Conservation (phyloP, 1,140 invertebrate species). For the Aphis craccivora region DNA sequence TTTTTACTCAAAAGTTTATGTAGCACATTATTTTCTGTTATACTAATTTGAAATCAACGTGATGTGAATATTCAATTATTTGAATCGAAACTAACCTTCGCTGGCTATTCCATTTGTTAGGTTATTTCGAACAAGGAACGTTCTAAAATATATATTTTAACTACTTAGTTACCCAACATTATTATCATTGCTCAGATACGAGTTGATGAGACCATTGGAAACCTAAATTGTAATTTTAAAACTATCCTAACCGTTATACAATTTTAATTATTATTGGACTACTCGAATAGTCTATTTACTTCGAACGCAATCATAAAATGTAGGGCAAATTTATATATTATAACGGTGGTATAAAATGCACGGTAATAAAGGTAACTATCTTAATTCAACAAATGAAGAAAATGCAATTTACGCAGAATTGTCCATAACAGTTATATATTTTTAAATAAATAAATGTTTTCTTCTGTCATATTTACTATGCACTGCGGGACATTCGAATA, state of each 20-base stretch:
- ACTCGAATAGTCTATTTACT: not conserved
- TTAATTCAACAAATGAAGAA: conserved; percentile 3
- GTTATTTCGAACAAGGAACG: not conserved
- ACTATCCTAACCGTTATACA: not conserved
- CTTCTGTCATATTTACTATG: not conserved
- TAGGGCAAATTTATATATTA: not conserved
- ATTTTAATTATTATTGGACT: not conserved
- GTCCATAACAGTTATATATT: not conserved
- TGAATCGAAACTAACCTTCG: not conserved
- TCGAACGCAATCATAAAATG: not conserved
- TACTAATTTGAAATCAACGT: conserved; percentile 32
- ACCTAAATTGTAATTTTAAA: not conserved
- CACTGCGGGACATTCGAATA: not conserved
- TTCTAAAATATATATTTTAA: not conserved
- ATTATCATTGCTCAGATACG: not conserved
- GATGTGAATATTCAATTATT: conserved; percentile 29
- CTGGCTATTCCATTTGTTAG: not conserved
- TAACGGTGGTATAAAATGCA: not conserved
- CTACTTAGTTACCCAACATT: not conserved
- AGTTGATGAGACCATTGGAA: not conserved
- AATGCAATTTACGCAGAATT: not conserved
- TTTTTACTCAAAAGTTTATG: not conserved
- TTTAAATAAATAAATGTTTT: not conserved
- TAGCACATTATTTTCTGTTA: not conserved
- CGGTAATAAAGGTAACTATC: not conserved